phyloP scores from a whole-genome alignment of 2,113 vertebrate species.

The Marmota flaviventris region DNA sequence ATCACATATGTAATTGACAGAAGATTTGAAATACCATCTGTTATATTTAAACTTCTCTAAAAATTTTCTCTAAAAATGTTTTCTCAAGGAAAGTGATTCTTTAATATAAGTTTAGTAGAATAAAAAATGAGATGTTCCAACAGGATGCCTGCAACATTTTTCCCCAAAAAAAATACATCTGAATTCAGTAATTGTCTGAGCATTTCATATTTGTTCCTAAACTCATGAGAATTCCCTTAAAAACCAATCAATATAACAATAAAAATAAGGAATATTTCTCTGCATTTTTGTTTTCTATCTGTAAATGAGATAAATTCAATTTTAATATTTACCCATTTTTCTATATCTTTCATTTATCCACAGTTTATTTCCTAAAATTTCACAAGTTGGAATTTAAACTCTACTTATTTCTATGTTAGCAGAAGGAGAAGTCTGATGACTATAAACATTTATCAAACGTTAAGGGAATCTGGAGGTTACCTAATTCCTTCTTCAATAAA shows the following conservation, averaged over 20 bases:
- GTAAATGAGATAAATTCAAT: neutral
- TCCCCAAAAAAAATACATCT: slow-evolving; percentile 60
- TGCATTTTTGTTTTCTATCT: neutral
- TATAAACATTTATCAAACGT: neutral
- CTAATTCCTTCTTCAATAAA: neutral
- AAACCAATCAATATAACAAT: neutral
- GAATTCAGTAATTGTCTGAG: slow-evolving; percentile 57
- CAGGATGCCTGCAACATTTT: neutral
- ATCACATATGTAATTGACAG: slow-evolving; percentile 72
- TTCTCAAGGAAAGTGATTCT: slow-evolving; percentile 58
- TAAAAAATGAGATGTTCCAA: slow-evolving; percentile 60
- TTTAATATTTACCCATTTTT: slow-evolving; percentile 9
- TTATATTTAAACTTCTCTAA: slow-evolving; percentile 64
- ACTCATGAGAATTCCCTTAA: slow-evolving; percentile 20
- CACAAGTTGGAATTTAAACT: neutral
- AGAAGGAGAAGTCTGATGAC: neutral
- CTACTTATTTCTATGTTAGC: neutral
- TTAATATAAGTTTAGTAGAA: slow-evolving; percentile 58
- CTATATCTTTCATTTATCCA: neutral
- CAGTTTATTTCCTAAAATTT: slow-evolving; percentile 5
- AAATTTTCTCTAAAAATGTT: slow-evolving; percentile 70
- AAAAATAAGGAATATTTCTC: neutral
- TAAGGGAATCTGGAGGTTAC: neutral
- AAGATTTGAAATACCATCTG: slow-evolving; percentile 77
- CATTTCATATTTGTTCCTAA: slow-evolving; percentile 29